Evolutionary conservation across 2,888 invertebrate species (phyloP), one percentile per base, ranked within the genome.

Genomic region (Noctua janthe): DNA sequence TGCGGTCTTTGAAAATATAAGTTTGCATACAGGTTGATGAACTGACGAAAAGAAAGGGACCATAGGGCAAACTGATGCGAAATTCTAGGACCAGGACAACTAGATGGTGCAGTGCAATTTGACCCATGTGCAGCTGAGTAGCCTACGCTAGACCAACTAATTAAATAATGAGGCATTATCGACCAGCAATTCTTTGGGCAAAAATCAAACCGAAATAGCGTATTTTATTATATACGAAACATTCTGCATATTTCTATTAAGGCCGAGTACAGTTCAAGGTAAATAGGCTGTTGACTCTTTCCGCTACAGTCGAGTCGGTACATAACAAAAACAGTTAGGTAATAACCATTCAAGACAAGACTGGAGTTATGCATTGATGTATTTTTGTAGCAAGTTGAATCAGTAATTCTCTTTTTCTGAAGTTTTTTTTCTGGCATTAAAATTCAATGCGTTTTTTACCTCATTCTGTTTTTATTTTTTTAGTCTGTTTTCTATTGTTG

Each of bases 261-360:
- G 35, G n/a, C 17, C 15, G 62, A 62, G n/a, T 47, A 29, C 39
- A 83, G 82, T 82, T 82, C 84, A 80, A 82, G 82, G 82, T 59
- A 71, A 79, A 59, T 70, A 71, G 79, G 70, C 35, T 73, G 43
- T 72, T 72, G 71, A 72, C 71, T 71, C 66, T 71, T 69, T 76
- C 39, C 62, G 70, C 54, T 54, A 82, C 59, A 66, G 66, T 71
- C n/a, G n/a, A 66, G 66, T 71, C n/a, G 20, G 64, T 35, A 39
- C 23, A 29, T 23, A 51, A 56, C 49, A 81, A 64, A 77, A 71
- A 82, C 43, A 35, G 49, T 71, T 77, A 43, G 23, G 15, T 82
- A 81, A 76, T 76, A 82, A 13, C 70, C 43, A 43, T 35, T 47
- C 81, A 20, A 74, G 56, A 39, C 39, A 54, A 64, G 51, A 73